Percentiles rank a stretch among this genome's conserved stretches.
phyloP scores from a whole-genome alignment of 2,113 vertebrate genomes.

The Protobothrops mucrosquamatus region DNA sequence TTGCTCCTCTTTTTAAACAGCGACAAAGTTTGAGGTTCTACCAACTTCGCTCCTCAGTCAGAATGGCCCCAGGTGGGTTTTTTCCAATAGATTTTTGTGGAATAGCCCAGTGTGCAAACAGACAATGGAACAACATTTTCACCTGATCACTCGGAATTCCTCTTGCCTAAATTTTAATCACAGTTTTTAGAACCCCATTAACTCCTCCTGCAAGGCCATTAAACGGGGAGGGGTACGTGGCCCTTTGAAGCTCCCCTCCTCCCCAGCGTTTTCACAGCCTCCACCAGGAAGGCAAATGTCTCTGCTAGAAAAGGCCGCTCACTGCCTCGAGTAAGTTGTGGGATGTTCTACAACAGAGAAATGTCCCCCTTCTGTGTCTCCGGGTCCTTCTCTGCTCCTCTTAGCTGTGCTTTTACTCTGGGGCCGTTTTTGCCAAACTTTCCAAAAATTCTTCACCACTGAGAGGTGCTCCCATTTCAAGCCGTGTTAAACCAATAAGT shows the following conservation, averaged over 20 bases:
- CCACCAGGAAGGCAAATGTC: neutral
- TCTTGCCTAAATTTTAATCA: neutral
- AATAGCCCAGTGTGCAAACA: neutral
- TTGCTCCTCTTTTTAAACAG: neutral
- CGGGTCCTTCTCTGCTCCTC: too few relatives aligned
- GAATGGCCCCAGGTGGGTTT: neutral
- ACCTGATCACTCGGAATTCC: neutral
- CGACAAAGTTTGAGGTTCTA: neutral
- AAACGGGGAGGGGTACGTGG: rapidly evolving
- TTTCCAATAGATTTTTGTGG: neutral
- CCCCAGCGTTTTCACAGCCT: neutral
- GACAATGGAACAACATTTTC: neutral
- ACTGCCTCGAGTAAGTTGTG: neutral
- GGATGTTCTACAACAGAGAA: neutral
- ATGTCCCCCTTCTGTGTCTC: neutral
- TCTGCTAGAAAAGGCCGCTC: neutral
- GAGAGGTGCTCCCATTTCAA: neutral
- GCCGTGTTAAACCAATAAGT: neutral
- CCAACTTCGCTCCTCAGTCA: neutral
- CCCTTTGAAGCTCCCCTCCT: neutral
- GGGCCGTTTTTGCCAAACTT: neutral
- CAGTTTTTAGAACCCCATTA: neutral
- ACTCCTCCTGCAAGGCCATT: neutral
- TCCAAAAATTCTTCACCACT: neutral
- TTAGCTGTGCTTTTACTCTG: neutral